Evolutionary conservation across 2,113 vertebrate species (phyloP).

Genomic region (Sander vitreus): DNA sequence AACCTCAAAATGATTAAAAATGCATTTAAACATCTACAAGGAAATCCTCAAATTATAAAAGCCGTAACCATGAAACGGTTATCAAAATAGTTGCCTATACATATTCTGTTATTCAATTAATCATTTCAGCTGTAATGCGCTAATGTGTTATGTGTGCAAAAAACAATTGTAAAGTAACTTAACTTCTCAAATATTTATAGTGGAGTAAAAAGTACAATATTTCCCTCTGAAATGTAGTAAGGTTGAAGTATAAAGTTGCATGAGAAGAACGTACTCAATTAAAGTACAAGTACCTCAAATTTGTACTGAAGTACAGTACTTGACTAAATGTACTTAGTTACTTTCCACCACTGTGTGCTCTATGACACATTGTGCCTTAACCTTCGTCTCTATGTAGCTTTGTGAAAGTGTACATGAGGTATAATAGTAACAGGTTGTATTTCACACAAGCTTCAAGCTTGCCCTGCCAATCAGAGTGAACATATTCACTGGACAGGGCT

Average conservation of each 20-base stretch:
- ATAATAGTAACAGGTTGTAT: slow-evolving; percentile 15
- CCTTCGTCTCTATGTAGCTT: slow-evolving; percentile 19
- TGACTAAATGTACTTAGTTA: neutral
- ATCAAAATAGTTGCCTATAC: neutral
- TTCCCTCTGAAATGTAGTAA: neutral
- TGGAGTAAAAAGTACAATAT: neutral
- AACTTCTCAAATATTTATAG: neutral
- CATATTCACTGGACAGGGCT: neutral
- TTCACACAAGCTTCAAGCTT: slow-evolving; percentile 14
- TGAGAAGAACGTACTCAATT: neutral
- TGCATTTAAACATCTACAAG: neutral
- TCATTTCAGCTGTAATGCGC: neutral
- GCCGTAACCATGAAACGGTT: neutral
- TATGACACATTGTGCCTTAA: slow-evolving; percentile 33
- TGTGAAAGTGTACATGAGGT: slow-evolving; percentile 47
- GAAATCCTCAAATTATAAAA: neutral
- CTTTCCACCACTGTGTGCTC: slow-evolving; percentile 24
- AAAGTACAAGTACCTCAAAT: too few species aligned
- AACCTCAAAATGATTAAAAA: neutral
- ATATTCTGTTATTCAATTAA: neutral
- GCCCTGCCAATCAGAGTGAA: neutral
- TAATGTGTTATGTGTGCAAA: neutral
- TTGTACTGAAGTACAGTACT: neutral
- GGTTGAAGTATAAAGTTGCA: neutral
- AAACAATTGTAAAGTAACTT: neutral